Evolutionary conservation across 1,140 invertebrate species (phyloP), one percentile per base, ranked within the genome.

Genomic region (Zaprionus camerounensis): DNA sequence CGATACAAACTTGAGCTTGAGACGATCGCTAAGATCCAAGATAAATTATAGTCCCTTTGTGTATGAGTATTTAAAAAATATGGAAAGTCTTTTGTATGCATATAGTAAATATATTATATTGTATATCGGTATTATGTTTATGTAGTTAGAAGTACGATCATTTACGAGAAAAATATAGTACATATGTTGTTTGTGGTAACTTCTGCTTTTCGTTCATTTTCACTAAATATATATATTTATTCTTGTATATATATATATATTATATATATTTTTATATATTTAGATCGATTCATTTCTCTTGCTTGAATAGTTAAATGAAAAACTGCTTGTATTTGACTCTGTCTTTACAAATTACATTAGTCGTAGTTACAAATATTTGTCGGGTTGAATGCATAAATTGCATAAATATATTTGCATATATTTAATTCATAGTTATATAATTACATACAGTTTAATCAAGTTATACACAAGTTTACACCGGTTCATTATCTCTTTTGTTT

Each of bases 101-200:
- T 76, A 69, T 69, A 62, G 34, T 67, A 46, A 46, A 46, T 46
- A 46, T 46, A 58, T 58, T 58, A 20, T 66, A 56, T 55, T 67
- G 41, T 46, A 46, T 46, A 34, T 70, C 24, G 41, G 34, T 64
- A 71, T 71, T 26, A 44, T 57, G 31, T 59, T 59, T 15, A 51
- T 64, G 57, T 28, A 64, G 22, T 76, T 78, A 65, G 70, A 75
- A 49, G 64, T 61, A 55, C 15, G 57, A 20, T 75, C 56, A 44
- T 76, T 80, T 78, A 78, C 75, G 85, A 88, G 85, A 88, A 87
- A 87, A 88, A 88, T 87, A 87, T 87, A 79, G 84, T 87, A 90
- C 85, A 88, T 75, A 84, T 86, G 71, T 78, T 51, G 51, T 70
- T 62, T 71, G 44, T 64, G 64, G 67, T 55, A 55, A 72, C 80